Conservation (phyloP, 2,797 vertebrate genomes). For the Cryptoblepharus egeriae region DNA sequence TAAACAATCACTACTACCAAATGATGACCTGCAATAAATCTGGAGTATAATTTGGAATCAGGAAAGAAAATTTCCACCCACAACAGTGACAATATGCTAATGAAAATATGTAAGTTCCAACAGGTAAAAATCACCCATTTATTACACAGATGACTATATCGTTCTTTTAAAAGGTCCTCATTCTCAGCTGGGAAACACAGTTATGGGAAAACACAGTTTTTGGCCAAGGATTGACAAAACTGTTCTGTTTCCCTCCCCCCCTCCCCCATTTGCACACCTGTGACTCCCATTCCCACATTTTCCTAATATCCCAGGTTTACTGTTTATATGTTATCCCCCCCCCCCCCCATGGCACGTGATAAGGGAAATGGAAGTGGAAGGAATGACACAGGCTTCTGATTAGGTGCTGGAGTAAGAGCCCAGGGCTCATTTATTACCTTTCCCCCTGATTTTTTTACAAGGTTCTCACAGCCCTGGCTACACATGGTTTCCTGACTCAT, state of each 20-base stretch:
- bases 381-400: constrained; percentile 33
- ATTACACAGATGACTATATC: background rate
- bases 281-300: background rate
- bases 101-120: background rate
- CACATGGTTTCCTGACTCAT: constrained; percentile 49
- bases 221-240: constrained; percentile 5
- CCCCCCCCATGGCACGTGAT: background rate
- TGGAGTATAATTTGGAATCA: background rate
- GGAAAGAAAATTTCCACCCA: background rate
- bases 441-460: constrained; percentile 21
- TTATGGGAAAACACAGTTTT: too few relatives aligned
- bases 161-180: background rate
- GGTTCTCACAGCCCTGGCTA: constrained; percentile 27
- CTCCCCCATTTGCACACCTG: background rate
- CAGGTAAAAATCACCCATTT: background rate
- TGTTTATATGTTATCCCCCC: background rate
- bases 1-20: background rate
- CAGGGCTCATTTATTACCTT: constrained; percentile 45
- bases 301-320: background rate
- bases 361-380: constrained; percentile 34
- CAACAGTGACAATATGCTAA: background rate
- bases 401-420: constrained; percentile 48
- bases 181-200: background rate
- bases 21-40: too few relatives aligned
- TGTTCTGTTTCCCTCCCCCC: background rate